These are phyloP conservation scores for Paragorgia papillata DNA, from an alignment of 92 coral and sea anemone species.

Conservation along the genomic window DNA sequence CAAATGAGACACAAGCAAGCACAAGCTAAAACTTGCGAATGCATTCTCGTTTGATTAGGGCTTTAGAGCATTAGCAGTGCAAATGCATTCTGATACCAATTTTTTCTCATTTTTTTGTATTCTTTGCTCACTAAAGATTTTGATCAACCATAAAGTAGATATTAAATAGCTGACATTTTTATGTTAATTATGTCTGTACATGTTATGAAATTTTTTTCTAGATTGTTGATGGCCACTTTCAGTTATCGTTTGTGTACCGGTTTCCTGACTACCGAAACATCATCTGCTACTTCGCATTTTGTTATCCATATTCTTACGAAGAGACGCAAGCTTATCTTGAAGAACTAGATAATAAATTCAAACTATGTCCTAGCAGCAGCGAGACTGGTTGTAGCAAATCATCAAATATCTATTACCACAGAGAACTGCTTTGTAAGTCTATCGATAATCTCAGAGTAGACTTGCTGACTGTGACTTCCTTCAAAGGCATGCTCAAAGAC, in stretches of 20 bases:
- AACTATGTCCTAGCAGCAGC: neutral
- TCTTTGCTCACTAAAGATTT: no score
- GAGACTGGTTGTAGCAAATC: neutral
- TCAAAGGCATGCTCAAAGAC: constrained; percentile 71
- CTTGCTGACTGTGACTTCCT: constrained; percentile 81
- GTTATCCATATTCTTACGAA: constrained; percentile 89
- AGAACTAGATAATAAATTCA: constrained; percentile 59
- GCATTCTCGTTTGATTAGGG: no score
- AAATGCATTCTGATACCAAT: no score
- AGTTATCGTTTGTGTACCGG: constrained; percentile 83
- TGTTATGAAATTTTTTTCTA: no score
- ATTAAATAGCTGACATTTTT: neutral
- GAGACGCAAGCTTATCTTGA: constrained; percentile 78
- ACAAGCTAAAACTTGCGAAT: no score
- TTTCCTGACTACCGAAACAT: constrained; percentile 85
- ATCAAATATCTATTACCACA: constrained; percentile 65
- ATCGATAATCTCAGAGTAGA: constrained; percentile 85
- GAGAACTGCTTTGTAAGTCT: constrained; percentile 84
- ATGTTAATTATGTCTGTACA: neutral
- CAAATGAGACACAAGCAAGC: no score
- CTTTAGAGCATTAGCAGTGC: no score
- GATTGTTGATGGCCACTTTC: constrained; percentile 94
- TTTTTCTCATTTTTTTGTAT: no score
- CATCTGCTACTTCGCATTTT: constrained; percentile 88
- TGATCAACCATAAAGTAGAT: neutral